A percentile compares a stretch with the other conserved stretches of the same genome.
Conservation (phyloP, 2,888 invertebrate species). For the Tiphia femorata region DNA sequence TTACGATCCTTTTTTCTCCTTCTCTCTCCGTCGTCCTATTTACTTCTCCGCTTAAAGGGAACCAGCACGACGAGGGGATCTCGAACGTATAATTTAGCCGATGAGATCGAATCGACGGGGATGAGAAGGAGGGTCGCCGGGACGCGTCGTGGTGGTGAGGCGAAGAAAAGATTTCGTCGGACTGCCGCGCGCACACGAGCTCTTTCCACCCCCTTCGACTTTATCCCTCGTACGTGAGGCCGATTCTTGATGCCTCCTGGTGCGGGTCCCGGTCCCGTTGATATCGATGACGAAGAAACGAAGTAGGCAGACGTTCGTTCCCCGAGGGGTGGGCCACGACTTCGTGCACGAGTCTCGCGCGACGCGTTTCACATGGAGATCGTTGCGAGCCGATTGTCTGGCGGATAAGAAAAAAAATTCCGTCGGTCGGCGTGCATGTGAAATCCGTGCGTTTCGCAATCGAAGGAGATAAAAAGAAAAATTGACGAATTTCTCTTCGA, state of each 20-base stretch:
- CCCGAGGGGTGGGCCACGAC: too few relatives aligned
- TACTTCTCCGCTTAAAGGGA: too few relatives aligned
- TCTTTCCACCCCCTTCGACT: slow-evolving; percentile 46
- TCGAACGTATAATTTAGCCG: slow-evolving; percentile 43
- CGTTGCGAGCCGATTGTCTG: too few relatives aligned
- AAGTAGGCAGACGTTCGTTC: too few relatives aligned
- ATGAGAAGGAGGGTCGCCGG: slow-evolving; percentile 15
- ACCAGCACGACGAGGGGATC: slow-evolving; percentile 31
- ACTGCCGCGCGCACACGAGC: slow-evolving; percentile 23
- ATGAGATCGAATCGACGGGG: slow-evolving; percentile 25
- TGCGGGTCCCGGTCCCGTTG: neutral
- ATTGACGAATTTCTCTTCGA: too few relatives aligned
- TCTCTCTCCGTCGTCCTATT: too few relatives aligned
- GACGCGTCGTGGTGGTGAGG: slow-evolving; percentile 16
- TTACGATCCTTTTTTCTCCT: slow-evolving; percentile 13
- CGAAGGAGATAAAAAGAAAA: too few relatives aligned
- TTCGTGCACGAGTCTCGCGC: too few relatives aligned
- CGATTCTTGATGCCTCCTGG: slow-evolving; percentile 43
- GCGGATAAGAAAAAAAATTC: too few relatives aligned
- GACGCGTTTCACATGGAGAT: too few relatives aligned
- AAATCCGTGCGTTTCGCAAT: too few relatives aligned
- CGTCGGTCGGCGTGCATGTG: too few relatives aligned
- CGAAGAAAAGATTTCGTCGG: slow-evolving; percentile 44
- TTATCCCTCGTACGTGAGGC: slow-evolving; percentile 61
- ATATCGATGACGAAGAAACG: slow-evolving; percentile 40